phyloP scores from a whole-genome alignment of 2,888 invertebrate genomes.

The Calliopum simillimum region DNA sequence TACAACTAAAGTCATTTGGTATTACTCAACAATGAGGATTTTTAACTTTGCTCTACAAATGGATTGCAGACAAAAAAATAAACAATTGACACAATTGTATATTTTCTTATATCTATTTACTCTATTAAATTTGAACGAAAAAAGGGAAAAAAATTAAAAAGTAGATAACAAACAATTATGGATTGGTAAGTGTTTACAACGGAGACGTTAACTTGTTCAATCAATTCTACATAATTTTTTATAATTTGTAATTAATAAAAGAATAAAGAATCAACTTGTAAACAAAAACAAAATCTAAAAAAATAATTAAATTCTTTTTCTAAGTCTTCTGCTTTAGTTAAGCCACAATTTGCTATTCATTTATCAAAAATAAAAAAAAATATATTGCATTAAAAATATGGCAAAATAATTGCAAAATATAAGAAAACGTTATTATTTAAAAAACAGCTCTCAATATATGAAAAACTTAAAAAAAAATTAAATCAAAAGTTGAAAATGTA shows the following conservation, averaged over 20 bases:
- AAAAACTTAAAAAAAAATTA: slow-evolving; percentile 42
- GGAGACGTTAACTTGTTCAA: no score
- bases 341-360: slow-evolving; percentile 46
- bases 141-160: slow-evolving; percentile 1
- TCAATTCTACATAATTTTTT: no score
- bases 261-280: slow-evolving; percentile 41
- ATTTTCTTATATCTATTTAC: slow-evolving; percentile 44
- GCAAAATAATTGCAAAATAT: slow-evolving; percentile 25
- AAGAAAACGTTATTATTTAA: slow-evolving; percentile 37
- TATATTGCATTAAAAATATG: slow-evolving; percentile 49
- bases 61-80: slow-evolving; percentile 40
- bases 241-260: no score
- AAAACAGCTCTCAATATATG: slow-evolving; percentile 31
- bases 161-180: slow-evolving; percentile 26
- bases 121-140: slow-evolving; percentile 23
- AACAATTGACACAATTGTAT: slow-evolving; percentile 46
- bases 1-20: no score
- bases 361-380: slow-evolving; percentile 28
- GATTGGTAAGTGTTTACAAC: not conserved
- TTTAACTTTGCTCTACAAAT: slow-evolving; percentile 38
- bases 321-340: slow-evolving; percentile 47
- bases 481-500: slow-evolving; percentile 47
- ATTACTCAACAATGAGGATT: no score
- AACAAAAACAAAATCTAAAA: slow-evolving; percentile 24
- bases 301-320: slow-evolving; percentile 52